Evolutionary conservation across 2,888 invertebrate species (phyloP), one percentile per base, ranked within the genome.

Genomic region (Drosophila macrothrix): DNA sequence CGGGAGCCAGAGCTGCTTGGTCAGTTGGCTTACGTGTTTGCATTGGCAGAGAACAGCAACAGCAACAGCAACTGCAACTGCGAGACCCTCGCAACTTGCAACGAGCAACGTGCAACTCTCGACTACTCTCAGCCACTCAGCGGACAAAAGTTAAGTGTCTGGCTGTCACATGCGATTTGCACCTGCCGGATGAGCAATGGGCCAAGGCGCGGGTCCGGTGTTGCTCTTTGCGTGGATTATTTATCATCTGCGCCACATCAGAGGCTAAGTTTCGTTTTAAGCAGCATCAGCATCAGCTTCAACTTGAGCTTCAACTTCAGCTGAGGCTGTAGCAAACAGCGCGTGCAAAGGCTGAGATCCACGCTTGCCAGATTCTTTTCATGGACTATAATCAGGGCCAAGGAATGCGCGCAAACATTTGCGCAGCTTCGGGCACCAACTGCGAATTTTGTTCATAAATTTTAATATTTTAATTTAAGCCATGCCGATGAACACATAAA

Each of bases 101-200:
- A 19, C 59, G 35, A 29, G 35, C 16, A 22, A 56, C 60, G 52
- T 35, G 70, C 62, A 59, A 53, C 73, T 62, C 74, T 81, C 74
- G 67, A 66, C 82, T 61, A 82, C 77, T 70, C 59, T 71, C 65
- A 64, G 80, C 81, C 82, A 74, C 76, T 88, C 69, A 62, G 72
- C 77, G 88, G 62, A 82, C 80, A 90, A 90, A 80, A 87, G 90
- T 86, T 89, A 86, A 90, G 88, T 91, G 89, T 85, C 88, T 90
- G 91, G 76, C 88, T 88, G 88, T 88, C 90, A 83, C 88, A 91
- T 84, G 89, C 88, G 88, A 89, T 91, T 90, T 90, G 91, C 90
- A 90, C 90, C 90, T 90, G 90, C 90, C 90, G 90, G 91, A 90
- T 91, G 90, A 91, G 88, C 83, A 89, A 84, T 87, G 78, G 84